Conservation (phyloP, 2,113 vertebrate genomes). For the Oplegnathus fasciatus region DNA sequence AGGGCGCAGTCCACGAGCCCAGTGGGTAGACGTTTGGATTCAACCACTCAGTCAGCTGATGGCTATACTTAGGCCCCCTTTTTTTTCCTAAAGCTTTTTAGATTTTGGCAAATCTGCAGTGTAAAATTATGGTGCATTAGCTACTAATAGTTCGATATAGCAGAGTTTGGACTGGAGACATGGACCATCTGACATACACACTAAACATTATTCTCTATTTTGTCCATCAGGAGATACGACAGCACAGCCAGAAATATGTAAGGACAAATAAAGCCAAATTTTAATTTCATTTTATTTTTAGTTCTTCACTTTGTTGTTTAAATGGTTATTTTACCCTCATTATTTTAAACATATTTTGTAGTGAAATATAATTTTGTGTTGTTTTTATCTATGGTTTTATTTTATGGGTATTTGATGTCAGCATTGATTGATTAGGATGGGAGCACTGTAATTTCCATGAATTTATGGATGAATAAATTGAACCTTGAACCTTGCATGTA, state of each 20-base stretch:
- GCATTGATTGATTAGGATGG: background rate
- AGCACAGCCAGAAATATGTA: background rate
- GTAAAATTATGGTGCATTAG: no score
- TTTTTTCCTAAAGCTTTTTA: background rate
- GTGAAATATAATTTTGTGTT: background rate
- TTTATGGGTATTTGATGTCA: no score
- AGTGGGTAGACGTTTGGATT: background rate
- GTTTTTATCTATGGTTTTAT: no score
- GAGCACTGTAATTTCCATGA: background rate
- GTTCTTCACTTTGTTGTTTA: background rate
- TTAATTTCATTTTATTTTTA: background rate
- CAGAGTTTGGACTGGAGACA: background rate
- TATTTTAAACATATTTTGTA: background rate
- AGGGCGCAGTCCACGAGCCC: background rate
- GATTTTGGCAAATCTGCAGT: background rate
- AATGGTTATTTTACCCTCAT: background rate
- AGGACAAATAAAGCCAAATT: no score
- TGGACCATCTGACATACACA: background rate
- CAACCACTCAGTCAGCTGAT: background rate
- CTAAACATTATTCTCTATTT: background rate
- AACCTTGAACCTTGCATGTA: background rate
- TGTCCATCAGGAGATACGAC: background rate
- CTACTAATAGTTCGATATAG: background rate
- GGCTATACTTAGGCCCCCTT: background rate
- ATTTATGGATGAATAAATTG: background rate